Conservation (phyloP, 2,797 vertebrate genomes). For the Pseudochirops corinnae region DNA sequence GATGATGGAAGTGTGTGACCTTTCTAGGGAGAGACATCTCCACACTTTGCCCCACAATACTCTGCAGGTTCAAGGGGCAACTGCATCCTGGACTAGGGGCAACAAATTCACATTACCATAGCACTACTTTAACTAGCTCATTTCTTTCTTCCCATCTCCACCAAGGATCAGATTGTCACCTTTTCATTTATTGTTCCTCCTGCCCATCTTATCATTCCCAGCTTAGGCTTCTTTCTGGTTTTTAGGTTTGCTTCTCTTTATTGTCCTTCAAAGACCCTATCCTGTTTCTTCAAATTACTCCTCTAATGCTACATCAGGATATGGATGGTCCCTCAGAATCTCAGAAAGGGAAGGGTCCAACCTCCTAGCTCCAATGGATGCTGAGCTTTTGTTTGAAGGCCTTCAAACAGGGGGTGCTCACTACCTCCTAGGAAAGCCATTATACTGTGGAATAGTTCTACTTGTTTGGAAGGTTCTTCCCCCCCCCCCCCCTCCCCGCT, state of each 20-base stretch:
- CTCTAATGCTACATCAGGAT: not conserved
- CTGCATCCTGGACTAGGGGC: not conserved
- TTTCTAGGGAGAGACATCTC: not conserved
- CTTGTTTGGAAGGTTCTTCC: not conserved
- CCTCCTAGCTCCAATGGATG: not conserved
- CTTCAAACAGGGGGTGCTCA: not conserved
- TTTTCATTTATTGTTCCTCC: not conserved
- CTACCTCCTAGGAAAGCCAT: not conserved
- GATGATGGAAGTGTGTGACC: not conserved
- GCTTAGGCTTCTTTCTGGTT: not conserved
- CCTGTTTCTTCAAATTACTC: not conserved
- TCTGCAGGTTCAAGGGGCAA: not conserved
- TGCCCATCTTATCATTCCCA: not conserved
- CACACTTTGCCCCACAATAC: not conserved
- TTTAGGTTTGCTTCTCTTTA: not conserved
- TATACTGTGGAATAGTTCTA: not conserved
- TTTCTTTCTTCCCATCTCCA: not conserved
- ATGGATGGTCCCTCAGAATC: not conserved
- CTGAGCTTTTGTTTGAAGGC: not conserved
- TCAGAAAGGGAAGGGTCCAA: not conserved
- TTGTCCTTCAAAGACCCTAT: not conserved
- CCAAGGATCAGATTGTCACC: not conserved
- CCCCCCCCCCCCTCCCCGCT: fast-evolving
- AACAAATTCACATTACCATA: not conserved
- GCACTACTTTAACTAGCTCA: not conserved